Conservation (phyloP, 2,113 vertebrate genomes). For the Lagopus leucura region DNA sequence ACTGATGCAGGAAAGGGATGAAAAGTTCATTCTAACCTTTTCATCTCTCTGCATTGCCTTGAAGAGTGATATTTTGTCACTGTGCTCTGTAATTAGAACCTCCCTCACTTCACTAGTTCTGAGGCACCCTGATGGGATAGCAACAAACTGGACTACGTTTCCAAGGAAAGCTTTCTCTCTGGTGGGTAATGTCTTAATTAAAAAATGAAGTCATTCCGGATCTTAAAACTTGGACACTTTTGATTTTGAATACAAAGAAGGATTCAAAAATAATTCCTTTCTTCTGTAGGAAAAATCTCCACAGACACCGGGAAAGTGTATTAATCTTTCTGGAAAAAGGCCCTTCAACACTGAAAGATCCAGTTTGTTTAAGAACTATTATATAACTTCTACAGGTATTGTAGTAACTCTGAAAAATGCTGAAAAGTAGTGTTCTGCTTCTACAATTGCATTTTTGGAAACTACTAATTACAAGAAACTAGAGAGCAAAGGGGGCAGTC, state of each 20-base stretch:
- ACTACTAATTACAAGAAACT: background rate
- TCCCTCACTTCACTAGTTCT: constrained; percentile 13
- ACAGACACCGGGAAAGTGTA: constrained; percentile 30
- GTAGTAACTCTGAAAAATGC: background rate
- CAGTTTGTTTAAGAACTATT: background rate
- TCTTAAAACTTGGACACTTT: background rate
- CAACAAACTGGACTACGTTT: constrained; percentile 20
- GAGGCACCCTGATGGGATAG: background rate
- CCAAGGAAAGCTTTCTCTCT: constrained; percentile 16
- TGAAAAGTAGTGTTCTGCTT: background rate
- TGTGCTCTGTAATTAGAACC: constrained; percentile 22
- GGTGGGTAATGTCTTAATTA: constrained; percentile 41
- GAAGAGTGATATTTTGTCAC: constrained; percentile 17
- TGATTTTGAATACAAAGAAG: constrained; percentile 16
- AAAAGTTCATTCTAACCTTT: constrained; percentile 54
- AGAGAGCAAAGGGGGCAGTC: background rate
- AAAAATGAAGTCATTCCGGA: constrained; percentile 33
- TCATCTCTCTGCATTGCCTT: background rate
- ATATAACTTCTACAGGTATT: background rate
- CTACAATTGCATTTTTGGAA: background rate
- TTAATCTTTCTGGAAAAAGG: background rate
- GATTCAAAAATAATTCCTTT: background rate
- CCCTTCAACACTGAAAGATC: background rate
- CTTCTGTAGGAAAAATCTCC: constrained; percentile 39
- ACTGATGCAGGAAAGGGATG: background rate